Percentiles rank a stretch among this genome's conserved stretches.
phyloP scores from a whole-genome alignment of 2,888 invertebrate genomes.

The Ormyrus thymus region DNA sequence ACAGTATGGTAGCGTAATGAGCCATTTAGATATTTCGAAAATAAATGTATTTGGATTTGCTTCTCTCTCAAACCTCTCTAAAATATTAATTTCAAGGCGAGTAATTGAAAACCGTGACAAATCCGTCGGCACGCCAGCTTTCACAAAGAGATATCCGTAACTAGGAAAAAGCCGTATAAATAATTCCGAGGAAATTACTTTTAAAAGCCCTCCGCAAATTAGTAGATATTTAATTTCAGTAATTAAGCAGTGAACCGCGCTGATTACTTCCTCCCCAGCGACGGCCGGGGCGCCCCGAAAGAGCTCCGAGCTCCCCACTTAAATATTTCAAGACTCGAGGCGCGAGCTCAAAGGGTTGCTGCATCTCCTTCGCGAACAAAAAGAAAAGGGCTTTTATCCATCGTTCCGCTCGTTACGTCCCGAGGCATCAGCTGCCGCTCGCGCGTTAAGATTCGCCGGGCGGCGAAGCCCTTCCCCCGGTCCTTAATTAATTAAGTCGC shows the following conservation, averaged over 20 bases:
- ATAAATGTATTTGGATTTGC: no score
- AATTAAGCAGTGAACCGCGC: slow-evolving; percentile 52
- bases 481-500: slow-evolving; percentile 73
- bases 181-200: slow-evolving; percentile 28
- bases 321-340: slow-evolving; percentile 35
- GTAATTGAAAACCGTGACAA: no score
- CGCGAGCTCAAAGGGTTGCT: slow-evolving; percentile 32
- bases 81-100: no score
- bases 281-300: no score
- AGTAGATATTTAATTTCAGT: slow-evolving; percentile 56
- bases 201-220: slow-evolving; percentile 50
- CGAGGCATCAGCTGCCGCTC: slow-evolving; percentile 66
- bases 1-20: no score
- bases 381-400: slow-evolving; percentile 22
- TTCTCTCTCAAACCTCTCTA: no score
- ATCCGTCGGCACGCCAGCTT: no score
- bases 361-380: not conserved
- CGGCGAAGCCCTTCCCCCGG: not conserved
- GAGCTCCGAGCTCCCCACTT: slow-evolving; percentile 18
- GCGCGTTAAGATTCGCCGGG: slow-evolving; percentile 64
- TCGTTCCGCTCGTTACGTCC: slow-evolving; percentile 47
- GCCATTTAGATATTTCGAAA: no score
- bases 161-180: not conserved
- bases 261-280: slow-evolving; percentile 51
- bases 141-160: no score